phyloP scores from a whole-genome alignment of 2,797 vertebrate genomes.

The Danio tinwini region DNA sequence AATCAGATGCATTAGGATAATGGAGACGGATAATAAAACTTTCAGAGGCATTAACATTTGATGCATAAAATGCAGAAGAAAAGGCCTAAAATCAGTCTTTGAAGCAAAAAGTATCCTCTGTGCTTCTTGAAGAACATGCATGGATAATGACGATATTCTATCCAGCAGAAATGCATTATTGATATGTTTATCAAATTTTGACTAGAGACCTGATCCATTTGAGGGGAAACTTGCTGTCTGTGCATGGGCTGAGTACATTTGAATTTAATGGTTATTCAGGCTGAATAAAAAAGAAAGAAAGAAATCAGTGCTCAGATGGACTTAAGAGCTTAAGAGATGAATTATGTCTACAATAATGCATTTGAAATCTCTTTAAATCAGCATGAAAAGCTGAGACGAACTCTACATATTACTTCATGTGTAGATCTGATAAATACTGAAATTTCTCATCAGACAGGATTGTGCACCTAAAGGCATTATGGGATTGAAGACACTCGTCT shows the following conservation, averaged over 20 bases:
- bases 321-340: neutral
- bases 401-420: no score
- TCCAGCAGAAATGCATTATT: slow-evolving; percentile 69
- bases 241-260: slow-evolving; percentile 32
- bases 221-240: slow-evolving; percentile 37
- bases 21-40: slow-evolving; percentile 77
- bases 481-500: no score
- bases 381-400: no score
- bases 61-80: slow-evolving; percentile 78
- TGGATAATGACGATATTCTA: slow-evolving; percentile 65
- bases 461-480: no score
- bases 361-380: no score
- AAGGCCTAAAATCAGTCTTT: slow-evolving; percentile 67
- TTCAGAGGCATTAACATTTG: slow-evolving; percentile 82
- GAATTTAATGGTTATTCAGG: slow-evolving; percentile 37
- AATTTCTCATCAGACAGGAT: no score
- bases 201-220: slow-evolving; percentile 57
- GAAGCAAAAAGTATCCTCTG: slow-evolving; percentile 56
- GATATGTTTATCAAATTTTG: slow-evolving; percentile 68
- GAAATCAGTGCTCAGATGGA: slow-evolving; percentile 22
- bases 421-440: no score
- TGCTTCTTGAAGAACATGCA: slow-evolving; percentile 65
- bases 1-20: slow-evolving; percentile 80
- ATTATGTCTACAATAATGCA: no score
- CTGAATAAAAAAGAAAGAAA: slow-evolving; percentile 2